Evolutionary conservation across 2,888 invertebrate genomes (phyloP).

Genomic region (Zelleria hepariella): DNA sequence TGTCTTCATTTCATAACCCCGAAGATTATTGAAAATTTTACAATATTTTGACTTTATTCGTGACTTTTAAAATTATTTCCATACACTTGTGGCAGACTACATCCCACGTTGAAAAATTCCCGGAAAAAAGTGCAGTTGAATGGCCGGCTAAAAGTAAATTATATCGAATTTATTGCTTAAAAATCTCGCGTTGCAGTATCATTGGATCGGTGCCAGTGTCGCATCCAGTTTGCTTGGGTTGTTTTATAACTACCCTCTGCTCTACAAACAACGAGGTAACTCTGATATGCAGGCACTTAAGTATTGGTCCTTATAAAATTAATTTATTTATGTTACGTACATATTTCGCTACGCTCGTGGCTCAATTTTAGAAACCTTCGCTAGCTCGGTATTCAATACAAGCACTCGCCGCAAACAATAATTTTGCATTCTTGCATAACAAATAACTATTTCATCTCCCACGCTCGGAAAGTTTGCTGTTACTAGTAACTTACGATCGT

Average conservation of each 20-base stretch:
- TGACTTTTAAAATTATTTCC: neutral
- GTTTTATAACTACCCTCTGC: neutral
- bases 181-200: neutral
- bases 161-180: neutral
- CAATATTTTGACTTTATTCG: too few relatives aligned
- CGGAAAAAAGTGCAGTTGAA: neutral
- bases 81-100: neutral
- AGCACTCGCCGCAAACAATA: too few relatives aligned
- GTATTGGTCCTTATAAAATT: neutral
- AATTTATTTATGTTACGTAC: neutral
- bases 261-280: neutral
- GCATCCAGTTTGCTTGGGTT: neutral
- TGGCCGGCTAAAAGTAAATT: neutral
- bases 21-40: too few relatives aligned
- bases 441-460: too few relatives aligned
- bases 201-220: slow-evolving; percentile 1
- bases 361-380: too few relatives aligned
- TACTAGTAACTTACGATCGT: too few relatives aligned
- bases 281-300: neutral
- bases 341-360: too few relatives aligned
- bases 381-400: too few relatives aligned
- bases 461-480: too few relatives aligned
- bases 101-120: neutral
- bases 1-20: too few relatives aligned
- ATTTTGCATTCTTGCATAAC: too few relatives aligned